These are phyloP conservation scores for Halocaridina rubra DNA, from an alignment of 2,888 invertebrate species.

Conservation along the genomic window DNA sequence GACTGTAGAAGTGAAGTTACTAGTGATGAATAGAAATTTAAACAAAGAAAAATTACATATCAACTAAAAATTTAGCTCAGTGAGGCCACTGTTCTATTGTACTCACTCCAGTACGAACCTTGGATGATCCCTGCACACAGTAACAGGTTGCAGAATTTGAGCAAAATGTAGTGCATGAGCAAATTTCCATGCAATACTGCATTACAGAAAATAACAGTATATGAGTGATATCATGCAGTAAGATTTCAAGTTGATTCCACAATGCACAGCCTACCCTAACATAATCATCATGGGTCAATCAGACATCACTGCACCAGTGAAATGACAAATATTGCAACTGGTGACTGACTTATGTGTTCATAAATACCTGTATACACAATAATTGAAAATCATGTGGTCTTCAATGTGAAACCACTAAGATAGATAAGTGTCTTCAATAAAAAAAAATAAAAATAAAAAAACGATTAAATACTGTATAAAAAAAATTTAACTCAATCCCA, in stretches of 20 bases:
- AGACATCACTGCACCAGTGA: constrained; percentile 24
- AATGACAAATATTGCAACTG: background rate
- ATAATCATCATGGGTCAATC: background rate
- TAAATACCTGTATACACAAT: background rate
- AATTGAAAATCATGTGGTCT: background rate
- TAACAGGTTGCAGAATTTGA: background rate
- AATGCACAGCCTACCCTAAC: constrained; percentile 16
- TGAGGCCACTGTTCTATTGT: no score
- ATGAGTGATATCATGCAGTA: background rate
- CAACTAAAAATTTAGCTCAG: no score
- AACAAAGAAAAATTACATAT: no score
- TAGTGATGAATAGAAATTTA: no score
- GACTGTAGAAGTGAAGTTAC: no score
- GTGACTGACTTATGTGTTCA: background rate
- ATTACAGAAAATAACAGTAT: background rate
- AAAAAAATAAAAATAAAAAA: background rate
- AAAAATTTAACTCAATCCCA: background rate
- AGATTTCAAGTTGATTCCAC: background rate
- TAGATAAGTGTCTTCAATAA: background rate
- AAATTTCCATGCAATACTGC: background rate
- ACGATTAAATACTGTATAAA: background rate
- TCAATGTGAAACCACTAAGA: constrained; percentile 11
- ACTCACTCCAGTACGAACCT: no score
- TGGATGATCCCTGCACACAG: no score
- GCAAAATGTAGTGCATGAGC: background rate